Evolutionary conservation across 2,888 invertebrate species (phyloP).

Genomic region (Mythimna ferrago): DNA sequence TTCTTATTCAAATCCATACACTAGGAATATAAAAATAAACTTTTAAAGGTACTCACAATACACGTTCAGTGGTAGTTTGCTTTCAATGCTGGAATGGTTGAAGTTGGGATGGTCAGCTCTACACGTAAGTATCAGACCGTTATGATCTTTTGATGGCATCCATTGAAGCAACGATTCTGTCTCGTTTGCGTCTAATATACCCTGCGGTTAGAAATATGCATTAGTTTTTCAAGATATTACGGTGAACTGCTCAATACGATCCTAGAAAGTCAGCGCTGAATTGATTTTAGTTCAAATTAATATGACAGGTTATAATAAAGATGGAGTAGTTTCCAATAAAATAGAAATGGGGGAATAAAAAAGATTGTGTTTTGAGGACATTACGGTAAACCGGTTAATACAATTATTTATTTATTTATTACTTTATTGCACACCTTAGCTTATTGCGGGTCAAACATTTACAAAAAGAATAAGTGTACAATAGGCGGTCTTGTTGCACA

Average conservation of each 20-base stretch:
- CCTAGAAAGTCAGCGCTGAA: not conserved
- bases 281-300: not conserved
- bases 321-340: no score
- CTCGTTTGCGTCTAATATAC: slow-evolving; percentile 94
- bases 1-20: slow-evolving; percentile 25
- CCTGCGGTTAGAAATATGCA: slow-evolving; percentile 84
- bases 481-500: no score
- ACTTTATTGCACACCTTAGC: no score
- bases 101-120: slow-evolving; percentile 95
- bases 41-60: slow-evolving; percentile 93
- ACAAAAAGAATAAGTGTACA: no score
- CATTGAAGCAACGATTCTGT: slow-evolving; percentile 95
- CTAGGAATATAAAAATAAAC: slow-evolving; percentile 25
- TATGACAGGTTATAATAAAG: no score
- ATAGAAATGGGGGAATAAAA: no score
- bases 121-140: slow-evolving; percentile 95
- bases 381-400: not conserved
- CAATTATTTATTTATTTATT: no score
- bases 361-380: not conserved
- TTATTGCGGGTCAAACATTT: no score
- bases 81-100: slow-evolving; percentile 94
- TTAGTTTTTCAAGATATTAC: not conserved
- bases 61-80: slow-evolving; percentile 95
- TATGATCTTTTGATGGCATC: slow-evolving; percentile 94
- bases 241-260: not conserved